Evolutionary conservation across 2,888 invertebrate species (phyloP), one percentile per base, ranked within the genome.

Genomic region (Synergus laeviventris): DNA sequence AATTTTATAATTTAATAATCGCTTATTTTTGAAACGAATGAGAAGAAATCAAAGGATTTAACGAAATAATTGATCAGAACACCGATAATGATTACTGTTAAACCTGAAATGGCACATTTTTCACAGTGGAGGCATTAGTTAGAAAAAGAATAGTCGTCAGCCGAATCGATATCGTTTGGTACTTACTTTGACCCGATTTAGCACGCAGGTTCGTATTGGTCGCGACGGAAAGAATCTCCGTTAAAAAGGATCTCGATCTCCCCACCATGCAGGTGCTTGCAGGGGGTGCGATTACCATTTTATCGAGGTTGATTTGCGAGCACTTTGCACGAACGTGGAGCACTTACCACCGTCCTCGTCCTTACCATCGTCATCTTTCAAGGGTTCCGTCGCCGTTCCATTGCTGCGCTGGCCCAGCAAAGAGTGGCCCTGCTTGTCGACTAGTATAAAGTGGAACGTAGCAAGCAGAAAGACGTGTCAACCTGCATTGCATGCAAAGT

Each of bases 261-360:
- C 45, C 49, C 49, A 70, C n/a, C 24, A 31, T 31, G 7, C 49
- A 49, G 49, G 49, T 70, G 49, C 49, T 61, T 74, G 21, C 24
- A n/a, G 42, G 45, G 79, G 79, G 75, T 78, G 83, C 86, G 87
- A 88, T 88, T 88, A 88, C 86, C 88, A 88, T 88, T 88, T 88
- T 88, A 88, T 88, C 87, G 87, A 81, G 84, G 82, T 85, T 88
- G 88, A 88, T 88, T 88, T 88, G 87, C 86, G 87, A 87, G 87
- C 87, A 87, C 86, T 87, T 85, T 85, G 82, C 86, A 86, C 85
- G 87, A 86, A 86, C 82, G 75, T 75, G 74, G 77, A 75, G 80
- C 81, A 81, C 83, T 82, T 80, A 78, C 42, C 21, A 45, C 66
- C 66, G 56, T 66, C 59, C 31, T 74, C 61, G 36, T 36, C 42